Evolutionary conservation across 2,888 invertebrate genomes (phyloP).

Genomic region (Cheilosia grossa): DNA sequence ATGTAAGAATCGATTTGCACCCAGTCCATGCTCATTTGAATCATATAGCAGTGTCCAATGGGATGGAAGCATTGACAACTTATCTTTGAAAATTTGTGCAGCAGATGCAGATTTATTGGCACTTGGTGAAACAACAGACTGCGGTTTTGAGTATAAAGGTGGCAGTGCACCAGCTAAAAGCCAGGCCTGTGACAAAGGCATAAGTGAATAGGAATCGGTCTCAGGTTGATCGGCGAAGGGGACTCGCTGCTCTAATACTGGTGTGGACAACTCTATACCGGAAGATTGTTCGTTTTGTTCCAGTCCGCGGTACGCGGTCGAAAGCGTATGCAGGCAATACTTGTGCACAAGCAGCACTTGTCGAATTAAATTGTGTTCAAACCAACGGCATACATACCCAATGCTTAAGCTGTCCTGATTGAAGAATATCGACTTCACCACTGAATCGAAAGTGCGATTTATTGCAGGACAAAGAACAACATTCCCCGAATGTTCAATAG

Average conservation of each 20-base stretch:
- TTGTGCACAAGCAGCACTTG: constrained; percentile 91
- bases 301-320: constrained; percentile 85
- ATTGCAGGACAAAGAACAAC: constrained; percentile 87
- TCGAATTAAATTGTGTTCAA: constrained; percentile 90
- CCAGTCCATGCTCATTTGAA: constrained; percentile 93
- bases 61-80: constrained; percentile 88
- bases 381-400: constrained; percentile 92
- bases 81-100: constrained; percentile 86
- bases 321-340: constrained; percentile 83
- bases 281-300: constrained; percentile 81
- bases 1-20: constrained; percentile 93
- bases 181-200: constrained; percentile 89
- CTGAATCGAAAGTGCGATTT: constrained; percentile 88
- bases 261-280: constrained; percentile 89
- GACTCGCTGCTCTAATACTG: constrained; percentile 87
- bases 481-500: constrained; percentile 90
- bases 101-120: constrained; percentile 78
- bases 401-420: constrained; percentile 89
- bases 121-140: constrained; percentile 77
- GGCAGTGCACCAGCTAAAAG: constrained; percentile 88
- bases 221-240: constrained; percentile 81
- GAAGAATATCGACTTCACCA: constrained; percentile 92
- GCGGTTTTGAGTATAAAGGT: constrained; percentile 84
- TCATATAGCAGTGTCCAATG: constrained; percentile 94
- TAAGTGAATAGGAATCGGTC: constrained; percentile 81